A percentile compares a stretch with the other conserved stretches of the same genome.
Conservation (phyloP, 2,113 vertebrate genomes). For the Oryzias melastigma region DNA sequence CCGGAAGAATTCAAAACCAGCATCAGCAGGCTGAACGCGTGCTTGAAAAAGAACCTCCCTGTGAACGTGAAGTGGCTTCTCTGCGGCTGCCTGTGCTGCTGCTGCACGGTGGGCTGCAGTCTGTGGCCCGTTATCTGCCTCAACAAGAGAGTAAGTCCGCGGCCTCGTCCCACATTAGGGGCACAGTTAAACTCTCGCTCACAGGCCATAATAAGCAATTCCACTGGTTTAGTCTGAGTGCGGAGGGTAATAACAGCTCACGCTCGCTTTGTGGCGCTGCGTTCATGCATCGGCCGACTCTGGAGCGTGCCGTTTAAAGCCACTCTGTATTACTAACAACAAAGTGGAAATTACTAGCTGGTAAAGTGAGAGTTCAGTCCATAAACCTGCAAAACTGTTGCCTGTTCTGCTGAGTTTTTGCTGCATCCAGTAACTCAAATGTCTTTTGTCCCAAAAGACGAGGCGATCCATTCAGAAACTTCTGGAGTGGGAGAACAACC, state of each 20-base stretch:
- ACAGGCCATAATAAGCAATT: conserved; percentile 53
- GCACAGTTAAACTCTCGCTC: conserved; percentile 55
- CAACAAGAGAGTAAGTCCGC: conserved; percentile 93
- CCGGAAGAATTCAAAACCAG: conserved; percentile 99
- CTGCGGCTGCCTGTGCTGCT: conserved; percentile 97
- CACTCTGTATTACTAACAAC: conserved; percentile 58
- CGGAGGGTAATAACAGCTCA: conserved; percentile 44
- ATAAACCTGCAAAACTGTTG: conserved; percentile 64
- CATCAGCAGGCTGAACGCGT: conserved; percentile 90
- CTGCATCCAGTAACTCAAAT: conserved; percentile 4
- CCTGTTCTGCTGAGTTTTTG: conserved; percentile 24
- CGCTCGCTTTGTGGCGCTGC: conserved; percentile 59
- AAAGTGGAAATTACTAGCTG: conserved; percentile 74
- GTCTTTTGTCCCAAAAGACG: conserved; percentile 79
- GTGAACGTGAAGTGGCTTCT: conserved; percentile 98
- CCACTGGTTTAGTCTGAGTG: conserved; percentile 34
- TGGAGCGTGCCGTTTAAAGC: conserved; percentile 54
- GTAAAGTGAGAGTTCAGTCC: conserved; percentile 69
- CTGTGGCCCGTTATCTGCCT: conserved; percentile 99
- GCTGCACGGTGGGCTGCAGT: conserved; percentile 96
- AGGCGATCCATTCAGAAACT: conserved; percentile 97
- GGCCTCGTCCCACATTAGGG: conserved; percentile 15
- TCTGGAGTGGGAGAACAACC: conserved; percentile 98
- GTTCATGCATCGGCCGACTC: conserved; percentile 37
- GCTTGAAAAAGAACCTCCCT: conserved; percentile 94